A percentile compares a stretch with the other conserved stretches of the same genome.
phyloP scores from a whole-genome alignment of 2,797 vertebrate genomes.

The Valencia hispanica region DNA sequence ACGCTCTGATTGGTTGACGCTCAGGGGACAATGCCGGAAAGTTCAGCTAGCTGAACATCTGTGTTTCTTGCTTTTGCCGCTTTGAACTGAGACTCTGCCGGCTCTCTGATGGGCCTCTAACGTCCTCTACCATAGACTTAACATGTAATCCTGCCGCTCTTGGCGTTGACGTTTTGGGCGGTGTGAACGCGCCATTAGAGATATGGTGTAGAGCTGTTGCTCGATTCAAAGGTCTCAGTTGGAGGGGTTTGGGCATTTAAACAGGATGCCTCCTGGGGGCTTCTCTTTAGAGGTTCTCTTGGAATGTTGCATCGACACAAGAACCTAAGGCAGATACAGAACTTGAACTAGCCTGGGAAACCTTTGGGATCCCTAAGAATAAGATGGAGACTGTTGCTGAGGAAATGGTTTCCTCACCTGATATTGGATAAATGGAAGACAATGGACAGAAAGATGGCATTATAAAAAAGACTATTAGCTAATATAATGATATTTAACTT shows the following conservation, averaged over 20 bases:
- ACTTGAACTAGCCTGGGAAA: not conserved
- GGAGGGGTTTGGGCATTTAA: not conserved
- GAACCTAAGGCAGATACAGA: not conserved
- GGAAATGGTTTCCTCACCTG: too few relatives aligned
- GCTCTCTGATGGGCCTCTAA: too few relatives aligned
- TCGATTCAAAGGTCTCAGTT: not conserved
- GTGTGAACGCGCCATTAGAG: too few relatives aligned
- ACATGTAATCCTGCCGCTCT: too few relatives aligned
- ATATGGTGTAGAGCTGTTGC: not conserved
- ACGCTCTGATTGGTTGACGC: too few relatives aligned
- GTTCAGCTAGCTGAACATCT: too few relatives aligned
- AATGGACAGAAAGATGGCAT: not conserved
- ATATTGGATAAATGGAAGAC: not conserved
- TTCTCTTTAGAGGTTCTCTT: not conserved
- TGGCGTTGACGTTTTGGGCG: too few relatives aligned
- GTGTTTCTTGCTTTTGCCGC: too few relatives aligned
- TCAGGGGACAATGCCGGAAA: too few relatives aligned
- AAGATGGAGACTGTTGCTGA: not conserved
- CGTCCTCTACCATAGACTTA: too few relatives aligned
- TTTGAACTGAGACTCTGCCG: too few relatives aligned
- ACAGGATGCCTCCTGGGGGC: not conserved
- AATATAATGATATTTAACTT: not conserved
- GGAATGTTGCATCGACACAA: not conserved
- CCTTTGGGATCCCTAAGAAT: not conserved
- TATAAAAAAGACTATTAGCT: not conserved